Conservation (phyloP, 2,888 invertebrate genomes). For the Cataglyphis altisquamis region DNA sequence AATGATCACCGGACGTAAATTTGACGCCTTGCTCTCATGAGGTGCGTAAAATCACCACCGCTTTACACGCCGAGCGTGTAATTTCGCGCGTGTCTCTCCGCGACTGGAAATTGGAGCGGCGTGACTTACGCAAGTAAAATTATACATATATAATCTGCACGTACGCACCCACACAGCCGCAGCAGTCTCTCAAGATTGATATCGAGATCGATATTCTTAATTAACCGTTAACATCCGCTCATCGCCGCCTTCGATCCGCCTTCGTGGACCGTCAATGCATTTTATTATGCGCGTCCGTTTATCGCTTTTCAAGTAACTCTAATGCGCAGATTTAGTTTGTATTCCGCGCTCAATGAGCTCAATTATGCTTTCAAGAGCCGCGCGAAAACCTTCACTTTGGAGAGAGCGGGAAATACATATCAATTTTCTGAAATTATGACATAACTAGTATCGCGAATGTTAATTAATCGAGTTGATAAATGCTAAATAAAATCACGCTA, state of each 20-base stretch:
- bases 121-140: conserved; percentile 63
- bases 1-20: conserved; percentile 54
- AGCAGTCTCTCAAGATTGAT: conserved; percentile 36
- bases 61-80: conserved; percentile 51
- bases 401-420: neutral
- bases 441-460: neutral
- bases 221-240: conserved; percentile 58
- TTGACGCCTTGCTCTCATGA: conserved; percentile 39
- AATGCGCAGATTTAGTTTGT: neutral
- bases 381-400: neutral
- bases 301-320: conserved; percentile 39
- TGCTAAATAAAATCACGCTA: neutral
- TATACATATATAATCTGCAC: conserved; percentile 20
- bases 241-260: conserved; percentile 48
- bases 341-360: conserved; percentile 19
- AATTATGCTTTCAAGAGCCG: conserved; percentile 30
- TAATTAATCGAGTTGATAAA: neutral
- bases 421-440: neutral
- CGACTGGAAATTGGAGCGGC: conserved; percentile 67
- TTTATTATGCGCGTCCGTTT: conserved; percentile 39
- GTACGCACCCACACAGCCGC: conserved; percentile 49
- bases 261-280: conserved; percentile 41
- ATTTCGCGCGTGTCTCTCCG: conserved; percentile 68
- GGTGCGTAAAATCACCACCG: conserved; percentile 57
- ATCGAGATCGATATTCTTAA: conserved; percentile 68